Evolutionary conservation across 2,113 vertebrate genomes (phyloP).

Genomic region (Oplegnathus fasciatus): DNA sequence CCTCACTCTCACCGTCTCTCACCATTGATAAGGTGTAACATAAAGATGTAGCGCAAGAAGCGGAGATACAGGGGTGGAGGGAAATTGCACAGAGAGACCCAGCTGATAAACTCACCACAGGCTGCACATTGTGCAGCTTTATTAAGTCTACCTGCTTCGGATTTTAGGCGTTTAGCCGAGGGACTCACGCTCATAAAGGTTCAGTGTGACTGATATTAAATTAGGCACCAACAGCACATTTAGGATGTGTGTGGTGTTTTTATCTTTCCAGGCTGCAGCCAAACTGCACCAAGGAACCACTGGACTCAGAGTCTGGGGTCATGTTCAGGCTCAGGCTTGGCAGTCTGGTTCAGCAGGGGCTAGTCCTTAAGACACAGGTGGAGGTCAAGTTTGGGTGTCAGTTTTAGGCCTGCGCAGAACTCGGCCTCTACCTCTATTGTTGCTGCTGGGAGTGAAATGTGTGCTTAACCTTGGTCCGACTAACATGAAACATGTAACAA

Average conservation of each 20-base stretch:
- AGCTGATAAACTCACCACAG: slow-evolving; percentile 25
- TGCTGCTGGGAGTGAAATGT: background rate
- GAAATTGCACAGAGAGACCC: slow-evolving; percentile 15
- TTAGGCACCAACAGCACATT: background rate
- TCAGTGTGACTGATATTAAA: slow-evolving; percentile 2
- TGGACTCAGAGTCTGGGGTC: too few relatives aligned
- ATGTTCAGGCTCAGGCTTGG: background rate
- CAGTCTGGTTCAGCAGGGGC: background rate
- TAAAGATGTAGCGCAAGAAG: background rate
- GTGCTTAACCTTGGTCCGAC: background rate
- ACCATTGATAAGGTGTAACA: slow-evolving; percentile 16
- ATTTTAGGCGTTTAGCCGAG: background rate
- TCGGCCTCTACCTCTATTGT: too few relatives aligned
- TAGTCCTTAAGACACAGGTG: background rate
- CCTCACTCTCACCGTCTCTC: slow-evolving; percentile 7
- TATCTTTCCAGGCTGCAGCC: background rate
- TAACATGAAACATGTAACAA: too few relatives aligned
- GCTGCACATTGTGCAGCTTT: slow-evolving; percentile 1
- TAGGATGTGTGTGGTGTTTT: background rate
- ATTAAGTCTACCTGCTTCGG: background rate
- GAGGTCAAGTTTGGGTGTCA: background rate
- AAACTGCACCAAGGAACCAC: background rate
- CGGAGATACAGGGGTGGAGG: background rate
- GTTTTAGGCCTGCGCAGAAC: background rate
- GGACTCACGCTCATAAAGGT: background rate